These are phyloP conservation scores for Tholera decimalis DNA, from an alignment of 2,888 invertebrate genomes.

Conservation along the genomic window DNA sequence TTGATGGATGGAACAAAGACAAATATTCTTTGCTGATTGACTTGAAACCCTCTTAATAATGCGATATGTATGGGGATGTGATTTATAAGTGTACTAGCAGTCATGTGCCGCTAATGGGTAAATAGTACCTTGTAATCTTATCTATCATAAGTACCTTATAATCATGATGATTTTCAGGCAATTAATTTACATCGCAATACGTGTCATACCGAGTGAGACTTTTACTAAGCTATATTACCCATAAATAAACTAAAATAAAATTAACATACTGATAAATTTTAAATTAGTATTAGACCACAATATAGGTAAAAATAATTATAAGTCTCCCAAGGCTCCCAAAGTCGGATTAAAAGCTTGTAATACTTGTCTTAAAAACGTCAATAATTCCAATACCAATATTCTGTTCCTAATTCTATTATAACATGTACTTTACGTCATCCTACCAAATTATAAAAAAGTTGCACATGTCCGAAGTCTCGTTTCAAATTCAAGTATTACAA, in stretches of 20 bases:
- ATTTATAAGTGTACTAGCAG: too few relatives aligned
- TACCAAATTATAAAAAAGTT: not conserved
- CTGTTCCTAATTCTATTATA: not conserved
- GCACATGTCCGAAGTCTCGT: constrained; percentile 6
- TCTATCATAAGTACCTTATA: too few relatives aligned
- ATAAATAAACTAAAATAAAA: too few relatives aligned
- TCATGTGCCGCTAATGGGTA: too few relatives aligned
- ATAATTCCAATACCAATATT: not conserved
- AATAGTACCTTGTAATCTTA: too few relatives aligned
- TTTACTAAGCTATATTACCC: too few relatives aligned
- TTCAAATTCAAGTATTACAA: constrained; percentile 35
- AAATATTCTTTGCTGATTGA: too few relatives aligned
- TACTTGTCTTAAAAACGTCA: fast-evolving
- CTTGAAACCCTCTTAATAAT: not conserved
- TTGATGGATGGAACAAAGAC: not conserved
- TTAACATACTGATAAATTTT: not conserved
- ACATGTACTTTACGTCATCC: constrained; percentile 4
- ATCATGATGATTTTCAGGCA: too few relatives aligned
- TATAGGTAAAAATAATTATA: not conserved
- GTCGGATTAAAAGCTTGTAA: not conserved
- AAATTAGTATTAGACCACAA: too few relatives aligned
- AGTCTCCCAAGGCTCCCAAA: too few relatives aligned
- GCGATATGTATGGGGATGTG: not conserved
- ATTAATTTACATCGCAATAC: too few relatives aligned
- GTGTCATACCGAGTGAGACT: too few relatives aligned